Evolutionary conservation across 2,113 vertebrate species (phyloP), one percentile per base, ranked within the genome.

Genomic region (Passer montanus): DNA sequence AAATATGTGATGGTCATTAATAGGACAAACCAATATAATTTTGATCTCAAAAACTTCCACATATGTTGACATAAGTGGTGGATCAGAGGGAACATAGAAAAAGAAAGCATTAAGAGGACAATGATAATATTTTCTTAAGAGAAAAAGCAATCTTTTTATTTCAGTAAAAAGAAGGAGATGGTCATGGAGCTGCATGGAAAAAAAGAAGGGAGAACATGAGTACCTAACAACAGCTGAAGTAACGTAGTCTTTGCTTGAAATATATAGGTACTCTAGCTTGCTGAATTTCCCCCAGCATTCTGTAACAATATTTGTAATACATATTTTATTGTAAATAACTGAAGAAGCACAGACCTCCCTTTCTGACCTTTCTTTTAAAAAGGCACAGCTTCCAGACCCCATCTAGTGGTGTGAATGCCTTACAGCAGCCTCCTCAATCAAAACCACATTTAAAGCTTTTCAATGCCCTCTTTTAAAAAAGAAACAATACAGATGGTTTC

Each of bases 361-460:
- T 47, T 52, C 20, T 3, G 13, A 16, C 16, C 33, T 75, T 26
- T 26, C 50, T 74, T 74, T 11, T 1, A 27, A 47, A 60, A 67
- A 83, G 24, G 20, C 56, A 80, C 75, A 82, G 75, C 47, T 93
- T 93, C 58, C 74, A 75, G 46, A 35, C 91, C 23, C 96, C 96
- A 94, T 79, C 97, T 97, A 91, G 93, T 78, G 97, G 95, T 64
- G 44, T 1, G 16, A 50, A 70, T 18, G 23, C 23, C 50, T 86
- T 55, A 87, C 47, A 93, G 89, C 94, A 92, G 81, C 39, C 69
- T 68, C 58, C 22, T 53, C 85, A 59, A 87, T 20, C 23, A 27
- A 64, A 50, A 77, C 35, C 49, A 43, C 33, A 64, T 22, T 73
- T 27, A 55, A 47, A 84, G 55, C 27, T 47, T 63, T 49, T 44